Conservation (phyloP, 2,888 invertebrate genomes). For the Tryphoninae sp. region DNA sequence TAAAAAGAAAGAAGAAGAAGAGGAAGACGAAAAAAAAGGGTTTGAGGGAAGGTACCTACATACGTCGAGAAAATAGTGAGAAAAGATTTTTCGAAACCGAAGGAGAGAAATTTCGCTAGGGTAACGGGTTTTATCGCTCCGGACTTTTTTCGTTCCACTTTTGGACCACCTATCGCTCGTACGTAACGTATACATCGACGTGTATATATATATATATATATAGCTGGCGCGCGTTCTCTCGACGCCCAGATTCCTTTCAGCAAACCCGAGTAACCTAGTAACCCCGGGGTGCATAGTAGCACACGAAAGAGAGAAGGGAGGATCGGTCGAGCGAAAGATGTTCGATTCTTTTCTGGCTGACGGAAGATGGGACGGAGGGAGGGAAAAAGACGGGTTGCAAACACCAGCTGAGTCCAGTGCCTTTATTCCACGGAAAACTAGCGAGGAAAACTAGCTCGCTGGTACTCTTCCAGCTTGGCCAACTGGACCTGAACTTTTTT, state of each 20-base stretch:
- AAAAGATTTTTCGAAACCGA: not conserved
- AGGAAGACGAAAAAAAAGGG: not conserved
- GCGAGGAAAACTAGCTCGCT: not conserved
- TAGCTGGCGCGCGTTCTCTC: constrained; percentile 4
- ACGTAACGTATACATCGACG: no score
- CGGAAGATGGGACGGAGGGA: not conserved
- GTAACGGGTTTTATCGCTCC: not conserved
- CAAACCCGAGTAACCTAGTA: constrained; percentile 46
- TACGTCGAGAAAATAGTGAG: not conserved
- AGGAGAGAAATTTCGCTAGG: not conserved
- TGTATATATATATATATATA: no score
- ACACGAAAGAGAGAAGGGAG: not conserved
- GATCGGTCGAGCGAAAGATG: constrained; percentile 44
- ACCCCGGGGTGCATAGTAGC: constrained; percentile 18
- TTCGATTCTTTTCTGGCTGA: constrained; percentile 34
- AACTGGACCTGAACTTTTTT: no score
- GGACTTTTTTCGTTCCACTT: not conserved
- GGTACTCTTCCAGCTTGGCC: no score
- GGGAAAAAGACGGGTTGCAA: not conserved
- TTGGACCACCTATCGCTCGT: no score
- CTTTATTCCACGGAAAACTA: constrained; percentile 2
- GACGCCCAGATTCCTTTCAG: constrained; percentile 34
- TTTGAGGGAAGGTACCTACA: not conserved
- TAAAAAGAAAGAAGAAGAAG: not conserved
- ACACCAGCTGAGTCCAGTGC: constrained; percentile 8